These are phyloP conservation scores for Monarcha castaneiventris DNA, from an alignment of 2,113 vertebrate species.

Conservation along the genomic window DNA sequence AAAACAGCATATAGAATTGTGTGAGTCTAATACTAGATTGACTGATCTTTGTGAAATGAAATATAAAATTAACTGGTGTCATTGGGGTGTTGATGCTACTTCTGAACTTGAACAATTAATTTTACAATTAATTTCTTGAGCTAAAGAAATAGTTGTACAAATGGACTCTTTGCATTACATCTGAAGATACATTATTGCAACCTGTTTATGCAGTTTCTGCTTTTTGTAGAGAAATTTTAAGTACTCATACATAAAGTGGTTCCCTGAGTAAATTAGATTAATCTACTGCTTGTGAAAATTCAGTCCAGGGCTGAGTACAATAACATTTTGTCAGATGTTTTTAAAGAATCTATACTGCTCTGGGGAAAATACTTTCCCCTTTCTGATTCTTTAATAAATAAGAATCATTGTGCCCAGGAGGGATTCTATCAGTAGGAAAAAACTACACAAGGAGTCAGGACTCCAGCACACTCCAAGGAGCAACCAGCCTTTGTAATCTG, in stretches of 20 bases:
- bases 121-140: conserved; percentile 13
- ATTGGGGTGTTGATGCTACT: not conserved
- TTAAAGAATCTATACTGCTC: not conserved
- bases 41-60: not conserved
- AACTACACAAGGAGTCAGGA: not conserved
- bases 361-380: not conserved
- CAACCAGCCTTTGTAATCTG: not conserved
- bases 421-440: not conserved
- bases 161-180: not conserved
- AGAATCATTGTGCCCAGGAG: not conserved
- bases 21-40: not conserved
- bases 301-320: not conserved
- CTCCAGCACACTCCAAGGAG: not conserved
- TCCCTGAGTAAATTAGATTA: not conserved
- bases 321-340: not conserved
- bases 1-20: not conserved
- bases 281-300: not conserved
- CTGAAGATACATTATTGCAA: not conserved
- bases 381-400: not conserved
- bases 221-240: not conserved
- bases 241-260: not conserved
- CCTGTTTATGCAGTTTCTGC: not conserved
- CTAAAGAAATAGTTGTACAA: not conserved
- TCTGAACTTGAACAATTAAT: conserved; percentile 10
- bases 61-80: not conserved